These are phyloP conservation scores for Tachina grossa DNA, from an alignment of 2,888 invertebrate species.

Conservation along the genomic window DNA sequence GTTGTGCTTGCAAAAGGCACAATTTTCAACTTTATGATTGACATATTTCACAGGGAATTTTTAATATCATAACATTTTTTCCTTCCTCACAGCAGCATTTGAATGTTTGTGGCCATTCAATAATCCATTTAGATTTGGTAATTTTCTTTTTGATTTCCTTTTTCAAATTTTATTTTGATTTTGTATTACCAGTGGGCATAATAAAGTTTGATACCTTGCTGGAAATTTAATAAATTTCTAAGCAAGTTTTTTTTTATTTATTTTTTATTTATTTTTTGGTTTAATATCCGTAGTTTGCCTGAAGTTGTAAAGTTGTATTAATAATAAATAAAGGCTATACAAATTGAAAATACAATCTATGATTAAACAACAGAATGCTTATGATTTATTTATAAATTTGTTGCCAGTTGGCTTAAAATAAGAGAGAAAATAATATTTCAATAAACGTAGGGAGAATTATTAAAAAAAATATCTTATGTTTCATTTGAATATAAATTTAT, in stretches of 20 bases:
- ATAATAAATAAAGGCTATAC: constrained; percentile 51
- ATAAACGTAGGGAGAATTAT: background rate
- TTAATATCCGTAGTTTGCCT: constrained; percentile 2
- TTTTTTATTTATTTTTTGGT: too few relatives aligned
- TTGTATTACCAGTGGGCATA: constrained; percentile 22
- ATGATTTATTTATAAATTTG: background rate
- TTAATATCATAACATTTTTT: constrained; percentile 16
- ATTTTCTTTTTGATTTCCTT: constrained; percentile 10
- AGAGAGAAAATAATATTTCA: background rate
- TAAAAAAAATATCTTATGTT: background rate
- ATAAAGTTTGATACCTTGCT: constrained; percentile 58
- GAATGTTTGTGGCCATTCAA: constrained; percentile 33
- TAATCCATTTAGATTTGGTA: constrained; percentile 48
- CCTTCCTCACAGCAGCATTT: constrained; percentile 1
- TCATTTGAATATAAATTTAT: background rate
- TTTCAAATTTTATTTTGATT: background rate
- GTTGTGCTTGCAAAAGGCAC: constrained; percentile 41
- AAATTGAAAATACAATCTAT: constrained; percentile 45
- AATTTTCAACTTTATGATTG: constrained; percentile 58
- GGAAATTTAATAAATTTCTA: constrained; percentile 67
- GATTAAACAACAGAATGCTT: constrained; percentile 25
- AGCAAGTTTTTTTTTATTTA: constrained; percentile 22
- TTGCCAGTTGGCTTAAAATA: background rate
- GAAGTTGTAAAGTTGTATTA: constrained; percentile 15
- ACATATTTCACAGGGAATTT: constrained; percentile 54